Evolutionary conservation across 2,888 invertebrate species (phyloP).

Genomic region (Bhutanitis thaidina): DNA sequence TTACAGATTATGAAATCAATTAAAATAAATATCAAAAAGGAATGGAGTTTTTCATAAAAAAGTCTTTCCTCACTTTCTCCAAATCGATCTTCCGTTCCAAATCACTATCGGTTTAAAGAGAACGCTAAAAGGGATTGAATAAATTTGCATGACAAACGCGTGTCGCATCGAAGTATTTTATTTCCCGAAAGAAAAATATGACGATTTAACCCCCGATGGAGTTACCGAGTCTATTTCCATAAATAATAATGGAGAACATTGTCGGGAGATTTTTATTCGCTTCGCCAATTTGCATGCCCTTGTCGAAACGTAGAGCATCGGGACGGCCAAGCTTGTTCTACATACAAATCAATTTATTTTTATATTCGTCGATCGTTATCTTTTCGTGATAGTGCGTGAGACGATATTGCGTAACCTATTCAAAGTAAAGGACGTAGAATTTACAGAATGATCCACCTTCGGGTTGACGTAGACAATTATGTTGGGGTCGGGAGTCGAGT

Average conservation of each 20-base stretch:
- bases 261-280: constrained; percentile 19
- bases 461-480: no score
- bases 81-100: constrained; percentile 70
- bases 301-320: constrained; percentile 9
- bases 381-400: not conserved
- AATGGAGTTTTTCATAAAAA: no score
- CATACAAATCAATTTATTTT: constrained; percentile 7
- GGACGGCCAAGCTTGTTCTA: constrained; percentile 10
- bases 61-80: constrained; percentile 46
- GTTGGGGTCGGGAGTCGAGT: no score
- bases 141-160: constrained; percentile 17
- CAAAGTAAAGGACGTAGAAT: no score
- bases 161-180: constrained; percentile 11
- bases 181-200: constrained; percentile 16
- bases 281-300: constrained; percentile 15
- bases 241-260: constrained; percentile 17
- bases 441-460: no score
- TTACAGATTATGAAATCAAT: no score
- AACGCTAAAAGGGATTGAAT: constrained; percentile 16
- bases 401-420: no score
- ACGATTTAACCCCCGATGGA: constrained; percentile 1
- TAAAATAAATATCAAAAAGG: no score
- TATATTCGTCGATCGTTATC: not conserved
- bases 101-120: constrained; percentile 32
- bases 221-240: constrained; percentile 15